phyloP scores from a whole-genome alignment of 2,797 vertebrate genomes.

The Spinus pinus region DNA sequence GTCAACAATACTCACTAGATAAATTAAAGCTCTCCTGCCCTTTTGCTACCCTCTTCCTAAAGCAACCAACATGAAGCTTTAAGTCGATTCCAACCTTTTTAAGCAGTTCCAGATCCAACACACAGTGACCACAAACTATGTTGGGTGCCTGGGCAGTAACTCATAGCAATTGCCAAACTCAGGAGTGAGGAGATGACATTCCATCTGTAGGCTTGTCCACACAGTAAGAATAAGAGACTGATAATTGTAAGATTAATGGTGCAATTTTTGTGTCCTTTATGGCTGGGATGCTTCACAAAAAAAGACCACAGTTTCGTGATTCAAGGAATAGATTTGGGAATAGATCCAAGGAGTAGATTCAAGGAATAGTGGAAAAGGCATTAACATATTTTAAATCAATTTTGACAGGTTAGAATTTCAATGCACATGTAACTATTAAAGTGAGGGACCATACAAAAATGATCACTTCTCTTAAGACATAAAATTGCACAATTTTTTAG shows the following conservation, averaged over 20 bases:
- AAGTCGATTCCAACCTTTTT: conserved; percentile 19
- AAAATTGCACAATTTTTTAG: background rate
- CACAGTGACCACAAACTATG: conserved; percentile 13
- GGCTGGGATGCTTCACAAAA: background rate
- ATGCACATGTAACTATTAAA: background rate
- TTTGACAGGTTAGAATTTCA: background rate
- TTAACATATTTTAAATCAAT: background rate
- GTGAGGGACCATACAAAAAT: background rate
- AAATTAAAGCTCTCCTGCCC: conserved; percentile 45
- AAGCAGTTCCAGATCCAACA: conserved; percentile 50
- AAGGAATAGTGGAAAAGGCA: background rate
- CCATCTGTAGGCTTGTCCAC: background rate
- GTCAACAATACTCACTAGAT: conserved; percentile 34
- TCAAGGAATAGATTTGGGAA: background rate
- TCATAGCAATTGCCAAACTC: conserved; percentile 1
- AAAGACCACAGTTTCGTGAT: background rate
- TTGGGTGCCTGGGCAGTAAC: conserved; percentile 26
- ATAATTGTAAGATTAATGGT: conserved; percentile 3
- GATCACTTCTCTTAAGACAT: background rate
- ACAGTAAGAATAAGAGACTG: background rate
- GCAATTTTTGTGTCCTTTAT: background rate
- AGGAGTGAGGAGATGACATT: conserved; percentile 27
- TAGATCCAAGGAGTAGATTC: background rate
- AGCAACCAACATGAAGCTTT: conserved; percentile 24
- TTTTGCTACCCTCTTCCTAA: conserved; percentile 42